Base-by-base conservation (phyloP, 2,888 invertebrate species). In the Chrysolina haemoptera region DNA sequence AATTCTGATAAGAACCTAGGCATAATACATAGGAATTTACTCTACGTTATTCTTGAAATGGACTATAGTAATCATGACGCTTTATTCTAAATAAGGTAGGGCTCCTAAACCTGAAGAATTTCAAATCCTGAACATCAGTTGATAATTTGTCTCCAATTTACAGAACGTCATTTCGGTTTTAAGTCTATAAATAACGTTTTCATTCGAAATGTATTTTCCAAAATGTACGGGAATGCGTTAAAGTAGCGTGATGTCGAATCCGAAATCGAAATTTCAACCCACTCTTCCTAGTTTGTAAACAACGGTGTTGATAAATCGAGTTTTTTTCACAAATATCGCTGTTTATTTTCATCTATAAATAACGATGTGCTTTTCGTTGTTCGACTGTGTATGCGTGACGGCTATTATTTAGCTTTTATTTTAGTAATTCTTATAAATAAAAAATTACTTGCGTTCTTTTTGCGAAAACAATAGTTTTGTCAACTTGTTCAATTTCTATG, bases 221-320 rank as follows among this genome's bases (percentile, higher is more conserved):
- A 59, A 27, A 27, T 16, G n/a, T 9, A n/a, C 59, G 59, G 27
- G 20, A n/a, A n/a, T 59, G 59, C 59, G 59, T 59, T 59, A 18
- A 10, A 59, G 22, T 14, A 27, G n/a, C 59, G 35, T n/a, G 59
- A 2, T 27, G 10, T 9, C n/a, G 9, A 59, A 59, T 20, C 22
- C 12, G 18, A 55, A 55, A 1, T 79, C 82, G 18, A 22, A 55
- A 22, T 20, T 18, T 35, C n/a, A 22, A 59, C 59, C 59, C 27
- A 59, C 27, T 27, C 59, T 27, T 35, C 35, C n/a, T 12, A 22
- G 5, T 20, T 55, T 55, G 55, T 55, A 20, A 55, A 55, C 22
- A 55, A 6, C 18, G 22, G 12, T n/a, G n/a, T 55, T 18, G 22
- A 22, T 55, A 4, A 22, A 55, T 55, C 18, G 20, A 53, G 16